Evolutionary conservation across 2,888 invertebrate genomes (phyloP), one percentile per base, ranked within the genome.

Genomic region (Mechanitis messenoides): DNA sequence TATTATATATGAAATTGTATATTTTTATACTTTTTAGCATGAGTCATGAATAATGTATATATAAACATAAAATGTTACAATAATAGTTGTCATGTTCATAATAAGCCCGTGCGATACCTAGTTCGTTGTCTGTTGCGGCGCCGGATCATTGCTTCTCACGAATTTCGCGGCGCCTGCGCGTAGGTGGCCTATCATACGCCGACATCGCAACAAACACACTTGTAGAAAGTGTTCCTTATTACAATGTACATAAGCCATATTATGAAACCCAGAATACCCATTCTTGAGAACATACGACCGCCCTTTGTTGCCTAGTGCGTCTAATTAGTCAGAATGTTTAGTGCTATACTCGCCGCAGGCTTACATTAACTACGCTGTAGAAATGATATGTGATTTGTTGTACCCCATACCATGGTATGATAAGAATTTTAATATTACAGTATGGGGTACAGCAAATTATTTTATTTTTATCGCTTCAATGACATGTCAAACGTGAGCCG

Each of bases 301-400:
- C 77, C 76, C 81, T 86, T 87, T 87, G 86, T 88, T 87, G 84
- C 80, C 78, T 83, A 84, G 87, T 84, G 83, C 85, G 80, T 84
- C 89, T 90, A 88, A 90, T 89, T 90, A 90, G 89, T 88, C 87
- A 87, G 85, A 75, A 87, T 85, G 85, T 84, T 89, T 87, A 88
- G 87, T 81, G 76, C 79, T 79, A 77, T 79, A 78, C 80, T 76
- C 74, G 86, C 87, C 83, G 75, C 79, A 72, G 82, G 87, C 83
- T 70, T 71, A 73, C 72, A 78, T 81, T 81, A 74, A 78, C 77
- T 76, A 76, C 73, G 80, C 77, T 76, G 75, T 73, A 74, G 79
- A 76, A 84, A 80, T 83, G 84, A 85, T 84, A 73, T 80, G 71
- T 81, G 82, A 84, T 85, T 83, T 81, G 83, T 83, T 76, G 64